Conservation (phyloP, 2,888 invertebrate genomes). For the Chalcis sispes region DNA sequence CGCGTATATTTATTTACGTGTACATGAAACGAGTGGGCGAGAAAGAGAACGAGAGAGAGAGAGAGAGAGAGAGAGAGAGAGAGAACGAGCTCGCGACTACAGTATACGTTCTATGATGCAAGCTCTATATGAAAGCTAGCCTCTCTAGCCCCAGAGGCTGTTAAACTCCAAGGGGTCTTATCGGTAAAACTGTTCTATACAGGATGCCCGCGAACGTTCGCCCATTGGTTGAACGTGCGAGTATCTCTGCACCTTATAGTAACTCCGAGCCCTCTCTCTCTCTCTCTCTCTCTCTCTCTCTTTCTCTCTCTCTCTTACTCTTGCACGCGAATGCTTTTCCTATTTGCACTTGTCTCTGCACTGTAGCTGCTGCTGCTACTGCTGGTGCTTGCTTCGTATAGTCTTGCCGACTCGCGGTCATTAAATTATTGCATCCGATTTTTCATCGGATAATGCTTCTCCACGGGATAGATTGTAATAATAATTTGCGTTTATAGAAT, state of each 20-base stretch:
- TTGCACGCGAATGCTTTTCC: constrained; percentile 23
- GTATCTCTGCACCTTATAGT: constrained; percentile 63
- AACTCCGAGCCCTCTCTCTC: constrained; percentile 11
- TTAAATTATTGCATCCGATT: constrained; percentile 17
- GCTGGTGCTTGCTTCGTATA: too few relatives aligned
- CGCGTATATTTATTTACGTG: background rate
- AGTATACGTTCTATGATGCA: background rate
- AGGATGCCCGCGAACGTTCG: constrained; percentile 60
- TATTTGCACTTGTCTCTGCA: background rate
- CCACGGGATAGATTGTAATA: too few relatives aligned
- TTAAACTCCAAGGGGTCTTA: constrained; percentile 73
- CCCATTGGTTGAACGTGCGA: constrained; percentile 65
- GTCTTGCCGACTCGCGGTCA: too few relatives aligned
- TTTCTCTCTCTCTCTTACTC: too few relatives aligned
- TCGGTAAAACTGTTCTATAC: constrained; percentile 74
- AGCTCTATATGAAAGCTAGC: constrained; percentile 56
- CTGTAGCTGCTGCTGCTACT: too few relatives aligned
- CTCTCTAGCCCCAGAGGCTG: constrained; percentile 71
- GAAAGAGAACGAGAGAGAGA: constrained; percentile 7
- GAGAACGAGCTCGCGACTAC: background rate
- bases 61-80: background rate
- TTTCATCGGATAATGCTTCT: constrained; percentile 4
- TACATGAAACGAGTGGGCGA: background rate
- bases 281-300: background rate
- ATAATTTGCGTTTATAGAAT: too few relatives aligned